These are phyloP conservation scores for Mesocentrotus franciscanus DNA, from an alignment of 53 echinoderm and acorn worm genomes.

Conservation along the genomic window DNA sequence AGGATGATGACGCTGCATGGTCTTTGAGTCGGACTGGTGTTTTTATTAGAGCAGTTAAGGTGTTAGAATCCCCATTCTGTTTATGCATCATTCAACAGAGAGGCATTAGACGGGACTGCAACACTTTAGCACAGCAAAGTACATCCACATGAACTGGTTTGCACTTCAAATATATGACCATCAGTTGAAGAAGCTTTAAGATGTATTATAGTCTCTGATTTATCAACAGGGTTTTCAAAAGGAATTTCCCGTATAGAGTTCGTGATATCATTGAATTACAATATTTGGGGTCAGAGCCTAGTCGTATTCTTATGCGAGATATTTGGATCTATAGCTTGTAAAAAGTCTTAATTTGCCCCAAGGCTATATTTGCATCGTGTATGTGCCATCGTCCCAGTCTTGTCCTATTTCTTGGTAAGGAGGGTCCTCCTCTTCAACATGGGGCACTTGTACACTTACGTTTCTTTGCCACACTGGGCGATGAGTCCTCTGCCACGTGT, in stretches of 20 bases:
- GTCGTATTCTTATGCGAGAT: conserved; percentile 5
- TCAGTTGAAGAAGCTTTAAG: background rate
- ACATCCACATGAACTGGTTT: conserved; percentile 8
- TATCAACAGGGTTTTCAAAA: background rate
- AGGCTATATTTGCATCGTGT: conserved; percentile 74
- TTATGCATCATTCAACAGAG: conserved; percentile 40
- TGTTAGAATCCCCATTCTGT: conserved; percentile 50
- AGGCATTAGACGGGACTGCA: conserved; percentile 43
- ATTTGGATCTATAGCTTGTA: conserved; percentile 29
- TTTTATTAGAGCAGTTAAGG: conserved; percentile 64
- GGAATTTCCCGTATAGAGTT: background rate
- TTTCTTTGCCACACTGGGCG: conserved; percentile 88
- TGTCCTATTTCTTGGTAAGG: conserved; percentile 94
- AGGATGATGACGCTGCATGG: background rate
- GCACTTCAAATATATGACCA: background rate
- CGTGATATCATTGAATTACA: background rate
- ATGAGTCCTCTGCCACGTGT: conserved; percentile 84
- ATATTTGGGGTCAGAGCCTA: background rate
- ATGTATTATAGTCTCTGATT: background rate
- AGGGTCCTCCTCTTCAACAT: conserved; percentile 81
- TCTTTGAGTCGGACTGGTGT: background rate
- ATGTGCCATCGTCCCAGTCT: conserved; percentile 92
- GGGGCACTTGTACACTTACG: conserved; percentile 90
- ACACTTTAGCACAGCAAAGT: conserved; percentile 20
- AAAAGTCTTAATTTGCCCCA: conserved; percentile 13